Evolutionary conservation across 2,113 vertebrate genomes (phyloP), one percentile per base, ranked within the genome.

Genomic region (Propithecus coquereli): DNA sequence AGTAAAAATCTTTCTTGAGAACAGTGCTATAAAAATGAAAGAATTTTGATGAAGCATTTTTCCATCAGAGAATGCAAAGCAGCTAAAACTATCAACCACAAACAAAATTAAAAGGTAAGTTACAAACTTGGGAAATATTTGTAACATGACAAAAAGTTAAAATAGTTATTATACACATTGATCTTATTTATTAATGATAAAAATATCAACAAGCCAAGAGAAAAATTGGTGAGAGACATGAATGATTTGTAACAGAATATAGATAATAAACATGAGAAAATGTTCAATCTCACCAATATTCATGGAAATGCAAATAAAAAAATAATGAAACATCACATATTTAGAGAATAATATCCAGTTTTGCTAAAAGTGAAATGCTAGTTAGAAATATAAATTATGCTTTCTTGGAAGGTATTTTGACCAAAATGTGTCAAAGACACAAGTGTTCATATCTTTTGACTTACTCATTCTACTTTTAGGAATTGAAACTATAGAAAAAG

Each of bases 21-120:
- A 77, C 0, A 65, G 34, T 40, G 40, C 13, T 90, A 80, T 70
- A 74, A 92, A 94, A 86, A 61, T 32, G 43, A 89, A 95, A 95
- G 54, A 90, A 80, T 94, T 84, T 61, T 85, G 40, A 87, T 90
- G 37, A 90, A 90, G 34, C 5, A 76, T 90, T 96, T 96, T 79
- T 27, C 34, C 22, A 88, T 83, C 32, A 91, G 23, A 94, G 40
- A 85, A 89, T 50, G 27, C 13, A 74, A 82, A 91, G 52, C 45
- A 88, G 43, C 79, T 93, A 87, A 95, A 94, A 90, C 5, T 20
- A 61, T 47, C 8, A 88, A 80, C 18, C 66, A 76, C 61, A 77
- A 81, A 95, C 43, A 93, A 90, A 87, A 96, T 61, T 54, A 96
- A 97, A 90, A 23, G 10, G 40, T 18, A 88, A 47, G 12, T 87